These are phyloP conservation scores for Dicrostonyx torquatus DNA, from an alignment of 2,797 vertebrate species.

Conservation along the genomic window DNA sequence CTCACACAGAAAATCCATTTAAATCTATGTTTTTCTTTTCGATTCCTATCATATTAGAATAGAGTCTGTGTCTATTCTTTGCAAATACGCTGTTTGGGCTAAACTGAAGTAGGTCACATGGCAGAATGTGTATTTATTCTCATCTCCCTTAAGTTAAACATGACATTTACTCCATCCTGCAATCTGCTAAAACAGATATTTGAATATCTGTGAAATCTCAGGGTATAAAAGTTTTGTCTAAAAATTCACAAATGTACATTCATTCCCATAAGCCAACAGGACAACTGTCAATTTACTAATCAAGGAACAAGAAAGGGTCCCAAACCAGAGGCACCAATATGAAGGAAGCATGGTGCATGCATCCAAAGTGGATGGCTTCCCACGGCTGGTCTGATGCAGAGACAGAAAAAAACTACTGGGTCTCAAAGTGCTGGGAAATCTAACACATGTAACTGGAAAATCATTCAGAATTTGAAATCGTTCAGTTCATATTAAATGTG, in stretches of 20 bases:
- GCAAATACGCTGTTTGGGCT: not conserved
- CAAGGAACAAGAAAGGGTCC: not conserved
- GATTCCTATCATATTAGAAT: not conserved
- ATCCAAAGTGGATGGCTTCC: not conserved
- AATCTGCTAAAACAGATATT: slow-evolving; percentile 31
- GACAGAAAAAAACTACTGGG: not conserved
- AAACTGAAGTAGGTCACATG: slow-evolving; percentile 8
- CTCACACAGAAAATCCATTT: slow-evolving; percentile 33
- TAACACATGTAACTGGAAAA: not conserved
- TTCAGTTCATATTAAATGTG: slow-evolving; percentile 2
- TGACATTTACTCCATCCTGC: slow-evolving; percentile 31
- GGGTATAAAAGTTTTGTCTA: slow-evolving; percentile 55
- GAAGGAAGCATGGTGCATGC: not conserved
- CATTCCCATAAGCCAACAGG: not conserved
- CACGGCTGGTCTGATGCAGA: not conserved
- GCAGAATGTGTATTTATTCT: not conserved
- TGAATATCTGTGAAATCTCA: slow-evolving; percentile 54
- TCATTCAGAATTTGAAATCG: slow-evolving; percentile 20
- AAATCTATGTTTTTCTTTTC: slow-evolving; percentile 42
- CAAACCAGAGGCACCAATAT: not conserved
- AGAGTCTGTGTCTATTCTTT: slow-evolving; percentile 32
- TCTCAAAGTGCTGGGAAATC: not conserved
- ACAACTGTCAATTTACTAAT: not conserved
- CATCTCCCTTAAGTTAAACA: slow-evolving; percentile 46
- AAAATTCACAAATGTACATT: slow-evolving; percentile 14